Percentiles rank a stretch among this genome's conserved stretches.
These are phyloP conservation scores for Sesamia inferens DNA, from an alignment of 2,888 invertebrate species.

Conservation along the genomic window DNA sequence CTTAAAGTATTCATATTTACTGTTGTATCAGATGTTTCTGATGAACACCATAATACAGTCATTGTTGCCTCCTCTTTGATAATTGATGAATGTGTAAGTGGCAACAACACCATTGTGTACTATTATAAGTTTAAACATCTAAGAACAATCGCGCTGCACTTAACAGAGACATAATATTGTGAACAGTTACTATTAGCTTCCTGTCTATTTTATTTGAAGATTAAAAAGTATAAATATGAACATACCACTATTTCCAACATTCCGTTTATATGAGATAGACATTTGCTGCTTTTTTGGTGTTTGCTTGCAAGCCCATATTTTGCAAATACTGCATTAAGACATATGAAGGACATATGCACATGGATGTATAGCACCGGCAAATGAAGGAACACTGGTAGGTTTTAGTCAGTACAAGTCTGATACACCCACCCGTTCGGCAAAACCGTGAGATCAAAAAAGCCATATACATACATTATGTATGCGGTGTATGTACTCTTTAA, in stretches of 20 bases:
- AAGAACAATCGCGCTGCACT: constrained; percentile 17
- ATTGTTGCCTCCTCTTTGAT: constrained; percentile 1
- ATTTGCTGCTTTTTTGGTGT: neutral
- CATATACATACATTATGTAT: constrained; percentile 3
- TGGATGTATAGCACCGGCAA: too few species aligned
- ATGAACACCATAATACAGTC: constrained; percentile 8
- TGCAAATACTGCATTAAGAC: constrained; percentile 12
- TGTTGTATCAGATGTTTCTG: neutral
- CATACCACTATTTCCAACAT: neutral
- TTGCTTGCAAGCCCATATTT: constrained; percentile 6
- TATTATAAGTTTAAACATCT: constrained; percentile 11
- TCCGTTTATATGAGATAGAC: neutral
- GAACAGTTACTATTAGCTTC: neutral
- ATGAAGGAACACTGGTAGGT: too few species aligned
- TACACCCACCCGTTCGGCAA: too few species aligned
- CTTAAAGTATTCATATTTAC: neutral
- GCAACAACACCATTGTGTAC: constrained; percentile 16
- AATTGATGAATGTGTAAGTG: constrained; percentile 7
- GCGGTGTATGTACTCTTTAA: constrained; percentile 32
- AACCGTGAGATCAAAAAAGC: too few species aligned
- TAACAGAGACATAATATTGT: constrained; percentile 9
- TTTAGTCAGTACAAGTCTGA: too few species aligned
- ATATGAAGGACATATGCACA: neutral
- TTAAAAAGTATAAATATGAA: neutral
- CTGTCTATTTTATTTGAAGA: neutral